Evolutionary conservation across 53 echinoderm and acorn worm genomes (phyloP).

Genomic region (Holothuria scabra): DNA sequence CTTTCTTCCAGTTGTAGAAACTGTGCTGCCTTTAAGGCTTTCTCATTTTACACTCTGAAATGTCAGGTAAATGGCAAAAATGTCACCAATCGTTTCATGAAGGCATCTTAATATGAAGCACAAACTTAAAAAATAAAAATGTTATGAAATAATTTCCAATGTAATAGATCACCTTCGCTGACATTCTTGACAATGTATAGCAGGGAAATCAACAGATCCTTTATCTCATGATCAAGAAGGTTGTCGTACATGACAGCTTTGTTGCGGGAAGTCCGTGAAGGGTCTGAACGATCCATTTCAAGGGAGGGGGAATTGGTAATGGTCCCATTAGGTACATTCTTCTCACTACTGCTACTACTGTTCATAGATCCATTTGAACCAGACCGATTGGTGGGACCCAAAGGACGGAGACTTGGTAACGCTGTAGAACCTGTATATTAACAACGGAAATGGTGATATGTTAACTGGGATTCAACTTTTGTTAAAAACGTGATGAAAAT

Average conservation of each 20-base stretch:
- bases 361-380: constrained; percentile 85
- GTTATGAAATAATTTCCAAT: too few relatives aligned
- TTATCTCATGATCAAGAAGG: constrained; percentile 89
- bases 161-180: constrained; percentile 75
- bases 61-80: too few relatives aligned
- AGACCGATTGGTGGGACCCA: constrained; percentile 62
- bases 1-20: too few relatives aligned
- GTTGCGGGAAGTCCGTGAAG: constrained; percentile 36
- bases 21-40: too few relatives aligned
- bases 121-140: too few relatives aligned
- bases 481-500: too few relatives aligned
- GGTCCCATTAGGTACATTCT: constrained; percentile 61
- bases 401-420: constrained; percentile 60
- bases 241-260: constrained; percentile 94
- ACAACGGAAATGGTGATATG: too few relatives aligned
- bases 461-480: too few relatives aligned
- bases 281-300: constrained; percentile 51
- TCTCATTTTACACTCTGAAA: too few relatives aligned
- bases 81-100: too few relatives aligned
- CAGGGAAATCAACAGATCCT: constrained; percentile 87
- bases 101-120: too few relatives aligned
- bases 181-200: constrained; percentile 93
- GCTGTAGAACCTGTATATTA: not conserved
- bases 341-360: constrained; percentile 76
- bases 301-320: constrained; percentile 63